These are phyloP conservation scores for Petrolisthes manimaculis DNA, from an alignment of 2,888 invertebrate genomes.

Conservation along the genomic window DNA sequence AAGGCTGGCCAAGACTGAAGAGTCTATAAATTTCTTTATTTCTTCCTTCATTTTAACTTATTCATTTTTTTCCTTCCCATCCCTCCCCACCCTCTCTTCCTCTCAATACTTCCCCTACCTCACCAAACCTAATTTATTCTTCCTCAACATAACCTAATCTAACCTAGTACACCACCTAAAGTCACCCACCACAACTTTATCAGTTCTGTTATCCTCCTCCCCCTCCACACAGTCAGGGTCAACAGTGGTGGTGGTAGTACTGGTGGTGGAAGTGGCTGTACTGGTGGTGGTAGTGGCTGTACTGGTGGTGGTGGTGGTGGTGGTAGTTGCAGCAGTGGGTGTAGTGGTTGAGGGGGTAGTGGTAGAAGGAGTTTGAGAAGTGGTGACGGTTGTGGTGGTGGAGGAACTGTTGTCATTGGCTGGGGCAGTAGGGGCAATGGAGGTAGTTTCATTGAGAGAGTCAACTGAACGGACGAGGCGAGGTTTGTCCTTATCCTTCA, in stretches of 20 bases:
- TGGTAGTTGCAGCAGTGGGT: constrained; percentile 4
- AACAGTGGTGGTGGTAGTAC: constrained; percentile 1
- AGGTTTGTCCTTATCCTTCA: no score
- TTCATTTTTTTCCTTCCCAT: background rate
- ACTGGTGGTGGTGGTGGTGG: background rate
- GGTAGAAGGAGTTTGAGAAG: background rate
- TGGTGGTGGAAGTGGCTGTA: constrained; percentile 11
- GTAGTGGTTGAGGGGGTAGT: constrained; percentile 6
- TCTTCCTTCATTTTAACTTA: no score
- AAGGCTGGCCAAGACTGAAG: no score
- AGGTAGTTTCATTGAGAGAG: background rate
- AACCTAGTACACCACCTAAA: background rate
- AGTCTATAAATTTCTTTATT: no score
- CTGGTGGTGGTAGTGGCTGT: background rate
- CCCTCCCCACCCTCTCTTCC: background rate
- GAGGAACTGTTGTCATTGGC: background rate
- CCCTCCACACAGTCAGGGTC: background rate
- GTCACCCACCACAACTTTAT: background rate
- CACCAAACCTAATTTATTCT: background rate
- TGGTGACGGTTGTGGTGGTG: constrained; percentile 1
- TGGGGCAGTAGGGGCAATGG: background rate
- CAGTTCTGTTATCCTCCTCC: background rate
- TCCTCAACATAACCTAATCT: background rate
- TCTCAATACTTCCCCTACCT: background rate
- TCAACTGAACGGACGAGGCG: no score